A percentile compares a stretch with the other conserved stretches of the same genome.
Conservation (phyloP, 2,113 vertebrate genomes). For the Pelmatolapia mariae region DNA sequence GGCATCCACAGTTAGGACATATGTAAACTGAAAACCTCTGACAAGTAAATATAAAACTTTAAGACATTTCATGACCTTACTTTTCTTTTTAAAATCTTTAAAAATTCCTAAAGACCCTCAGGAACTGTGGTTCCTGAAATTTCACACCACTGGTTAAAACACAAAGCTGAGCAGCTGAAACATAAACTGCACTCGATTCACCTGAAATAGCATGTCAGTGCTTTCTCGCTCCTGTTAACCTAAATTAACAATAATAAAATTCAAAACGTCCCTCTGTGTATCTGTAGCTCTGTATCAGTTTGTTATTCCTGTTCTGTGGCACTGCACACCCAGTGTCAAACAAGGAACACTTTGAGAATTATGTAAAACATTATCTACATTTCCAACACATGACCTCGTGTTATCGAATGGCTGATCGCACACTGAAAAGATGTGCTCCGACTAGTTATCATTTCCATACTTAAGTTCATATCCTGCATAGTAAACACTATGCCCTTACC, state of each 20-base stretch:
- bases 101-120: background rate
- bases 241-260: background rate
- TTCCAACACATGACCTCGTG: conserved; percentile 42
- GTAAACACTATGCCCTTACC: background rate
- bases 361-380: conserved; percentile 61
- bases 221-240: background rate
- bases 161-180: background rate
- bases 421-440: conserved; percentile 20
- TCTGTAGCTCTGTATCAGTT: background rate
- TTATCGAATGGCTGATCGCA: conserved; percentile 34
- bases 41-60: background rate
- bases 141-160: background rate
- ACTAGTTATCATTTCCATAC: background rate
- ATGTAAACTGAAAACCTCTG: background rate
- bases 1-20: background rate
- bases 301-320: background rate
- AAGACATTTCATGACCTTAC: background rate
- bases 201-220: background rate
- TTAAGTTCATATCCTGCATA: background rate
- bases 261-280: background rate
- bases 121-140: background rate
- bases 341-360: conserved; percentile 51
- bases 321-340: conserved; percentile 8
- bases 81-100: background rate
- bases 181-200: background rate